phyloP scores from a whole-genome alignment of 2,888 invertebrate genomes.

The Cerastoderma edule region DNA sequence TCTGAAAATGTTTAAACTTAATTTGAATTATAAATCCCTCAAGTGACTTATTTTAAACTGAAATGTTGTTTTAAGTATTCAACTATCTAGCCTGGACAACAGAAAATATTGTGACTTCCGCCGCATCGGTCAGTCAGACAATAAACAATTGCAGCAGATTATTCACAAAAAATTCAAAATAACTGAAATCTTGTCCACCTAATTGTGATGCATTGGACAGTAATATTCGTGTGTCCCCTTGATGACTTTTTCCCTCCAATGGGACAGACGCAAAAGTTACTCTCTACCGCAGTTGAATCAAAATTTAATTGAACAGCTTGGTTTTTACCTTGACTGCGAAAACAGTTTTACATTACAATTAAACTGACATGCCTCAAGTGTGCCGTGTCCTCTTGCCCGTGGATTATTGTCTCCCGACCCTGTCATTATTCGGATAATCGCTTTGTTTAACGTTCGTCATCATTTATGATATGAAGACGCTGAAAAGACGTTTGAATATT shows the following conservation, averaged over 20 bases:
- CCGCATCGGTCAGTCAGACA: conserved; percentile 35
- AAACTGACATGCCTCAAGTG: conserved; percentile 56
- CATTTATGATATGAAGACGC: conserved; percentile 59
- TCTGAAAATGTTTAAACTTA: conserved; percentile 10
- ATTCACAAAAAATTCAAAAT: conserved; percentile 52
- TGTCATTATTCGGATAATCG: conserved; percentile 57
- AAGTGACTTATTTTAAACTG: conserved; percentile 34
- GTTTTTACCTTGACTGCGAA: conserved; percentile 60
- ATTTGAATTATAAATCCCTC: conserved; percentile 59
- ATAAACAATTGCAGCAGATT: conserved; percentile 44
- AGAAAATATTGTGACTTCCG: conserved; percentile 59
- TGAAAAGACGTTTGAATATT: conserved; percentile 65
- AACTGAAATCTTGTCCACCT: conserved; percentile 51
- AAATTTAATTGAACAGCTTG: conserved; percentile 66
- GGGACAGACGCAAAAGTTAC: conserved; percentile 43
- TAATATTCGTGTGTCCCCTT: conserved; percentile 56
- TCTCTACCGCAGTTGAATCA: conserved; percentile 52
- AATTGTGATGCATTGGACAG: conserved; percentile 63
- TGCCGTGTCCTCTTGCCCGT: conserved; percentile 44
- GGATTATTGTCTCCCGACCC: conserved; percentile 61
- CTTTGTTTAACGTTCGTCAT: conserved; percentile 65
- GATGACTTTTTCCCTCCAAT: conserved; percentile 56
- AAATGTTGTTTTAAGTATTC: conserved; percentile 56
- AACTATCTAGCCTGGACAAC: conserved; percentile 53
- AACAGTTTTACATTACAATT: conserved; percentile 58